Evolutionary conservation across 2,113 vertebrate species (phyloP), one percentile per base, ranked within the genome.

Genomic region (Colistium nudipinnis): DNA sequence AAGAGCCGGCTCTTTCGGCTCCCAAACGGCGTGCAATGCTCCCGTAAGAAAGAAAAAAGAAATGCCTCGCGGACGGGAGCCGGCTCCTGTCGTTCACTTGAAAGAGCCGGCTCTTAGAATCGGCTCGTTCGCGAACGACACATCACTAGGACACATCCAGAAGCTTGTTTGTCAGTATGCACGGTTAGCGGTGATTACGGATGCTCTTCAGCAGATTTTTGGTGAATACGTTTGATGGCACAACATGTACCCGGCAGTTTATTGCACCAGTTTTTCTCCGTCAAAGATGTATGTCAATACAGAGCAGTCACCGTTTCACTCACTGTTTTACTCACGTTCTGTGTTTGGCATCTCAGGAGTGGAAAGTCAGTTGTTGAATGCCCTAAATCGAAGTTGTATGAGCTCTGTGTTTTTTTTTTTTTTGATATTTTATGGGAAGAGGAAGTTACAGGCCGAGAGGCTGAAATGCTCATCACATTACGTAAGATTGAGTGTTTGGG

Each of bases 161-260:
- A 44, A 63, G 49, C 35, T 56, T 62, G 60, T 66, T 68, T 62
- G 61, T 68, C 54, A 51, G 43, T 3, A 11, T 17, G 1, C 24
- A 4, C 11, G 2, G 19, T 39, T 62, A 65, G 33, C 53, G 36
- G 19, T 64, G 56, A 66, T 84, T 52, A 78, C 35, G 39, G 52
- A 63, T 63, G 52, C 43, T 74, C 27, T 73, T 61, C 59, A 76
- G 28, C 49, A 56, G 28, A 48, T 78, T 70, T 77, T 12, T 22
- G 27, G 47, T 73, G 67, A 80, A 78, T 30, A 41, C 60, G 60
- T 82, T 64, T 82, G 66, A 74, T 73, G 63, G 61, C 38, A 62
- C 22, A 75, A 63, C 60, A 65, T 62, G 61, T 47, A 54, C 36
- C 62, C 68, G 64, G 68, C 71, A 71, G 51, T 66, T 84, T 73